Evolutionary conservation across 2,113 vertebrate species (phyloP).

Genomic region (Chaetodon auriga): DNA sequence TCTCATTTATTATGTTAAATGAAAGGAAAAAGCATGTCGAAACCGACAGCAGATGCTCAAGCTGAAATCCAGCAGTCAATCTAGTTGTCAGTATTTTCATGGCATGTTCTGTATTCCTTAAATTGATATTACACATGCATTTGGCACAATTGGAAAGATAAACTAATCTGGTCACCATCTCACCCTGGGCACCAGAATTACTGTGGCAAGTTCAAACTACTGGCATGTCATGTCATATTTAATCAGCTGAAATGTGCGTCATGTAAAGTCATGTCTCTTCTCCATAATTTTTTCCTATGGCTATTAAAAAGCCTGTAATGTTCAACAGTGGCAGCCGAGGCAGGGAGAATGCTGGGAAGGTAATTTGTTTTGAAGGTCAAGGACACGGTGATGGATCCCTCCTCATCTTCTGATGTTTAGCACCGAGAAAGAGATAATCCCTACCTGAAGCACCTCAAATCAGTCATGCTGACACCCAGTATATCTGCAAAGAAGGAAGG

Average conservation of each 20-base stretch:
- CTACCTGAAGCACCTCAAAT: conserved; percentile 40
- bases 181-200: conserved; percentile 29
- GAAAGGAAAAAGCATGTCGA: conserved; percentile 32
- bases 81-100: conserved; percentile 27
- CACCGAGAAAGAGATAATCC: conserved; percentile 42
- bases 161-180: conserved; percentile 36
- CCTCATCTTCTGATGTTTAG: conserved; percentile 47
- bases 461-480: conserved; percentile 49
- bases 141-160: conserved; percentile 6
- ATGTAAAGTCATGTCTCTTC: conserved; percentile 34
- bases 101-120: conserved; percentile 15
- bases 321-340: conserved; percentile 8
- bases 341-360: conserved; percentile 16
- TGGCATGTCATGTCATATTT: conserved; percentile 31
- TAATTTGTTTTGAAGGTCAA: conserved; percentile 63
- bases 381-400: conserved; percentile 31
- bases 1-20: conserved; percentile 50
- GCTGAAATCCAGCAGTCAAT: conserved; percentile 43
- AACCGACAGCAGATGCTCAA: conserved; percentile 30
- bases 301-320: conserved; percentile 34
- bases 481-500: conserved; percentile 21
- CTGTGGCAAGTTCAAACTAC: conserved; percentile 29
- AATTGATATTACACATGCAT: conserved; percentile 36
- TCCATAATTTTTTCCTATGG: conserved; percentile 39
- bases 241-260: conserved; percentile 24